These are phyloP conservation scores for Malurus cyaneus DNA, from an alignment of 2,113 vertebrate species.

Conservation along the genomic window DNA sequence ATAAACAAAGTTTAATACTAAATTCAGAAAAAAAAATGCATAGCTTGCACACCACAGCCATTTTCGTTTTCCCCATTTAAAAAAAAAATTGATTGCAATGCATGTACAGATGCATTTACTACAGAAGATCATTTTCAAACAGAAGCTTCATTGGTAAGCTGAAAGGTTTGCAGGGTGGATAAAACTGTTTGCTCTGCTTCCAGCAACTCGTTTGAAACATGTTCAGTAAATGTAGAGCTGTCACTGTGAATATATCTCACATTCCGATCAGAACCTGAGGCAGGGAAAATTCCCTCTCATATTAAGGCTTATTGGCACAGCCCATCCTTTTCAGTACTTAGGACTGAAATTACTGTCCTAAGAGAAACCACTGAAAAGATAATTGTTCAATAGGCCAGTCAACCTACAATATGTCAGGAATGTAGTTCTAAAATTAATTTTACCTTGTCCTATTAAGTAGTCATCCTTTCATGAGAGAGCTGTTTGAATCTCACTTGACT, in stretches of 20 bases:
- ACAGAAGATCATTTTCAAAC: neutral
- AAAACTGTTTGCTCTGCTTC: slow-evolving; percentile 24
- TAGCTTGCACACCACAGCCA: neutral
- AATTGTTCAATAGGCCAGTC: slow-evolving; percentile 64
- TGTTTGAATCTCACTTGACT: slow-evolving; percentile 54
- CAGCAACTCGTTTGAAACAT: slow-evolving; percentile 31
- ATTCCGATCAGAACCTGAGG: slow-evolving; percentile 65
- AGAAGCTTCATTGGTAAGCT: neutral
- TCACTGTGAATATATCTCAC: slow-evolving; percentile 60
- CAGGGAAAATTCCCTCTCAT: slow-evolving; percentile 65
- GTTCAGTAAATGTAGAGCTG: slow-evolving; percentile 59
- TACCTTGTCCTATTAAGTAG: slow-evolving; percentile 54
- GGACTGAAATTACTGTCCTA: slow-evolving; percentile 67
- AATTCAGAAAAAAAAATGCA: neutral
- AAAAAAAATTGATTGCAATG: neutral
- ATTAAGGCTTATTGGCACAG: slow-evolving; percentile 61
- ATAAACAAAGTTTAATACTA: neutral
- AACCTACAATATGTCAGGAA: slow-evolving; percentile 64
- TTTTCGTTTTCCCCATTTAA: neutral
- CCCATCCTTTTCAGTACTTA: slow-evolving; percentile 48
- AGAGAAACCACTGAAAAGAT: slow-evolving; percentile 67
- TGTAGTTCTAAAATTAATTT: slow-evolving; percentile 63
- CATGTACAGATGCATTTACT: neutral
- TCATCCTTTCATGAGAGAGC: slow-evolving; percentile 46
- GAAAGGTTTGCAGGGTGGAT: neutral